A percentile compares a stretch with the other conserved stretches of the same genome.
Evolutionary conservation across 2,797 vertebrate genomes (phyloP).

Genomic region (Sternarchorhynchus goeldii): DNA sequence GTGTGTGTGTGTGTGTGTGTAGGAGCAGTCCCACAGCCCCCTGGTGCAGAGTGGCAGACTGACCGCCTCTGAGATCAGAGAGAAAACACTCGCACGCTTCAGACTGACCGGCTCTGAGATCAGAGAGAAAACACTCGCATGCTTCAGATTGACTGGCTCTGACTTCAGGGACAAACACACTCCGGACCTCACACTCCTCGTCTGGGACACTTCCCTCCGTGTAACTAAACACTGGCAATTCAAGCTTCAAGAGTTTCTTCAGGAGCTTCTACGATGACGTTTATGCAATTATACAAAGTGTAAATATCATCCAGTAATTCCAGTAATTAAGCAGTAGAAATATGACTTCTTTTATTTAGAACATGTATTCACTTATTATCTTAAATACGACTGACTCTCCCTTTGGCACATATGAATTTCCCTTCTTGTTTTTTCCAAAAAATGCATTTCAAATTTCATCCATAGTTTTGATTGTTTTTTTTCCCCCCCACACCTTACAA

Average conservation of each 20-base stretch:
- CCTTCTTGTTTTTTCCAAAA: not conserved
- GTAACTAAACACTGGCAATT: not conserved
- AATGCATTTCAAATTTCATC: conserved; percentile 6
- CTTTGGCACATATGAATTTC: not conserved
- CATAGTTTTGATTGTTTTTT: not conserved
- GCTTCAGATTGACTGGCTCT: not conserved
- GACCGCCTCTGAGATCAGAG: not conserved
- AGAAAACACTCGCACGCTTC: not conserved
- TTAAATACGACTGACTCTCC: not conserved
- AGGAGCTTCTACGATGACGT: too few species aligned
- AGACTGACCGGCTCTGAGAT: not conserved
- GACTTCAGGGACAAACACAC: conserved; percentile 11
- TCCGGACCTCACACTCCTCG: not conserved
- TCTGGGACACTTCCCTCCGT: too few species aligned
- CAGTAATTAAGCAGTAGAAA: not conserved
- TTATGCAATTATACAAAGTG: not conserved
- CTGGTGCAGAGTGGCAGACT: conserved; percentile 50
- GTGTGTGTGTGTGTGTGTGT: too few species aligned
- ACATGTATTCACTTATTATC: too few species aligned
- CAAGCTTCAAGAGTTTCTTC: not conserved
- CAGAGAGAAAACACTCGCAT: not conserved
- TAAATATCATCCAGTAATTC: not conserved
- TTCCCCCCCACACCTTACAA: not conserved
- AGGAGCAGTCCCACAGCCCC: conserved; percentile 27
- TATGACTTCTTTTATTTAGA: too few species aligned